Conservation (phyloP, 2,797 vertebrate species). For the Liasis olivaceus region DNA sequence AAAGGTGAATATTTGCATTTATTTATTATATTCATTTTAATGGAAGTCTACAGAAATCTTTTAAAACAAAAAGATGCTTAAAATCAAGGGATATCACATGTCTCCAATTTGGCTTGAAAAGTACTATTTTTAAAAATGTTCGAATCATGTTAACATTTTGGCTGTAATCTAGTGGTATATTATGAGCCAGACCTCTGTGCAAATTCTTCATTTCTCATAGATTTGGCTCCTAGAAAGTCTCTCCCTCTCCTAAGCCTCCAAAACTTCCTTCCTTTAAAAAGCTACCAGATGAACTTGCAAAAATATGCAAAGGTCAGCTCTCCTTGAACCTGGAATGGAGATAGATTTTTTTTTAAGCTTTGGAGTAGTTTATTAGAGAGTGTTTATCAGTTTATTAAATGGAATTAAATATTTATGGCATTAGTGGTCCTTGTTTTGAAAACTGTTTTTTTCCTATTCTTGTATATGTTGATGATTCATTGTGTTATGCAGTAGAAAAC, state of each 20-base stretch:
- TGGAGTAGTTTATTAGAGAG: neutral
- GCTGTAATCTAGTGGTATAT: neutral
- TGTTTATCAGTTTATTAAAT: neutral
- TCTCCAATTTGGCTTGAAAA: constrained; percentile 30
- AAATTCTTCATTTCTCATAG: neutral
- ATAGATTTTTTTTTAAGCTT: neutral
- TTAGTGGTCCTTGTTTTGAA: neutral
- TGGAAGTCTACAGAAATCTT: constrained; percentile 22
- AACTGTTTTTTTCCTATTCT: neutral
- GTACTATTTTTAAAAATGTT: constrained; percentile 3
- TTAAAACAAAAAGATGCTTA: neutral
- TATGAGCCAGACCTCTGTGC: neutral
- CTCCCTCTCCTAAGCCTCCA: neutral
- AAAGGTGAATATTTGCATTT: constrained; percentile 65
- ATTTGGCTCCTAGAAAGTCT: neutral
- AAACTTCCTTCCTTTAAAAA: neutral
- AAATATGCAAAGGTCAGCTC: neutral
- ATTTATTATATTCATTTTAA: constrained; percentile 32
- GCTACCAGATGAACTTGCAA: neutral
- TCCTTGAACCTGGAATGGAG: constrained; percentile 16
- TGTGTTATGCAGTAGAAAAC: neutral
- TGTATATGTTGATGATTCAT: neutral
- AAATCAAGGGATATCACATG: constrained; percentile 19
- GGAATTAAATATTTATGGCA: neutral
- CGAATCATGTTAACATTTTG: neutral